Conservation (phyloP, 1,140 invertebrate genomes). For the Polypedilum pembai region DNA sequence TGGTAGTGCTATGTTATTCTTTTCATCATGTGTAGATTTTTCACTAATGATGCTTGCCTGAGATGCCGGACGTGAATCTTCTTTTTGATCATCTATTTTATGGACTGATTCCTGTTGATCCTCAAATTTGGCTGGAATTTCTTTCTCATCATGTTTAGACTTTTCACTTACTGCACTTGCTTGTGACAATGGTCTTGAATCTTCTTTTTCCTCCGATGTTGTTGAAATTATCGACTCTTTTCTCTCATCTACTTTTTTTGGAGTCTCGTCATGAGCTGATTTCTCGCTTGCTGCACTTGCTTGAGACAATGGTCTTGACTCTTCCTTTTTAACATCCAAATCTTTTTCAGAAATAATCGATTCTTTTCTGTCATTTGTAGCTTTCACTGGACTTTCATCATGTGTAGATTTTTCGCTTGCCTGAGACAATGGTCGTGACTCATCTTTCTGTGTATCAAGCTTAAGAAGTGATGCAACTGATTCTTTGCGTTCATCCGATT, state of each 20-base stretch:
- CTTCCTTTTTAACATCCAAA: neutral
- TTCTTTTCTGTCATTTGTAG: conserved; percentile 4
- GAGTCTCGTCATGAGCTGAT: neutral
- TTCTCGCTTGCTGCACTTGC: neutral
- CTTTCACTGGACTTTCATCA: conserved; percentile 15
- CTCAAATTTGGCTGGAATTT: neutral
- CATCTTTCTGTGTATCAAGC: conserved; percentile 17
- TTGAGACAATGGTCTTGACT: neutral
- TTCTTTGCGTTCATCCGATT: neutral
- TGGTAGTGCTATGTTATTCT: neutral
- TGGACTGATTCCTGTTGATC: neutral
- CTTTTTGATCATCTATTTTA: neutral
- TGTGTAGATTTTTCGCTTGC: conserved; percentile 13
- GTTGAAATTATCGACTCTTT: neutral
- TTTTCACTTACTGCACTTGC: conserved; percentile 19
- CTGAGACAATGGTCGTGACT: conserved; percentile 32
- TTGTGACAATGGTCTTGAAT: neutral
- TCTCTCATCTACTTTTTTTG: neutral
- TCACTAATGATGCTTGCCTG: neutral
- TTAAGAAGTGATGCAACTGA: neutral
- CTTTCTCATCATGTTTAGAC: neutral
- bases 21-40: neutral
- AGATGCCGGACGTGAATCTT: conserved; percentile 20
- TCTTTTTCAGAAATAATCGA: neutral
- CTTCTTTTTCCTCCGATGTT: neutral